Base-by-base conservation (phyloP, 1,140 invertebrate species). In the Trichomalopsis sarcophagae region DNA sequence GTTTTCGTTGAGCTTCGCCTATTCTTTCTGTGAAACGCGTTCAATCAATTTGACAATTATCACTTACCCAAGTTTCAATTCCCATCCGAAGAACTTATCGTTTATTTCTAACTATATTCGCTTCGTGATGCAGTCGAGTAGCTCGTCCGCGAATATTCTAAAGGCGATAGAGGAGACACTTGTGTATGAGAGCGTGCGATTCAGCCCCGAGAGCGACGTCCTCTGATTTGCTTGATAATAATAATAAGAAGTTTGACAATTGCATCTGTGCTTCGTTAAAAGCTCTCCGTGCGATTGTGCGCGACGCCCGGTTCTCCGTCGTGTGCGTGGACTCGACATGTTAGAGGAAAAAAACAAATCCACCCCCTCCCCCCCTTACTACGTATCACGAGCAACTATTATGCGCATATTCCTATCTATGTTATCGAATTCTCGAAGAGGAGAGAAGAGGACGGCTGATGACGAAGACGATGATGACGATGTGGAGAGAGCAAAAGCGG, bases 401-500 rank as follows among this genome's bases (percentile, higher is more conserved):
- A 71, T 71, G 13, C 69, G 27, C 11, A 71, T 71, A 44, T 71
- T 71, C 30, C 69, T 71, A 10, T 44, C n/a, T 13, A 71, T 71
- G 30, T 71, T 23, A 71, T 71, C 23, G 69, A 23, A 33, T 23
- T 44, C 30, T 76, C 13, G n/a, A 76, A 44, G 74, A 36, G 9
- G 36, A 47, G 23, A 75, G 55, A 88, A 33, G 47, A 36, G 33
- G 33, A 36, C 33, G 33, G 33, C 4, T 4, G 33, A 44, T 44
- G 40, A 44, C 33, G 33, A 36, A 36, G 50, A 55, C 50, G 50
- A 17, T 17, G 50, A 55, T 14, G 50, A 55, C 14, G 50, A 55
- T 17, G 50, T 7, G 6, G 21, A 73, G 86, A 68, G 62, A 47
- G 73, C 50, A 55, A 81, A 40, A 71, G 66, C 23, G 47, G 84